Evolutionary conservation across 2,888 invertebrate genomes (phyloP).

Genomic region (Nudaria mundana): DNA sequence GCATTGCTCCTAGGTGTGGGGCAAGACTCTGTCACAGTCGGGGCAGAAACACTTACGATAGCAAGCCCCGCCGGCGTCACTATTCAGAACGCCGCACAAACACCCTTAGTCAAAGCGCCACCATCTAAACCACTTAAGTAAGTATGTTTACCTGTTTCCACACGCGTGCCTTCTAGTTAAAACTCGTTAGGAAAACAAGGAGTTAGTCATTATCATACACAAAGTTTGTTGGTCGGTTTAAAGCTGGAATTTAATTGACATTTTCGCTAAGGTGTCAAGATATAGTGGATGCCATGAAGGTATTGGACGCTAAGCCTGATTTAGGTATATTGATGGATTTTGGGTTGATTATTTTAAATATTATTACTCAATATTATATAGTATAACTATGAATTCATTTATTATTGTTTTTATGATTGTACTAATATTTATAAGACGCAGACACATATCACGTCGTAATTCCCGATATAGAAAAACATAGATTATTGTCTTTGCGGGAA

Average conservation of each 20-base stretch:
- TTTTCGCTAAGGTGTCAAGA: constrained; percentile 10
- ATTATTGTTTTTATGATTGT: too few relatives aligned
- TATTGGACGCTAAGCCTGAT: constrained; percentile 2
- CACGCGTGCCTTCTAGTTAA: constrained; percentile 12
- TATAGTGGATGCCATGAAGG: too few relatives aligned
- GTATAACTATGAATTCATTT: too few relatives aligned
- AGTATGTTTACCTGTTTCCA: constrained; percentile 46
- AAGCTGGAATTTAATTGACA: constrained; percentile 16
- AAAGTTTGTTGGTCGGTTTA: constrained; percentile 23
- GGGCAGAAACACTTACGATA: constrained; percentile 89
- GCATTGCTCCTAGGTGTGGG: constrained; percentile 89
- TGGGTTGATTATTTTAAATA: too few relatives aligned
- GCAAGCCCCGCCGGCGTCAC: constrained; percentile 92
- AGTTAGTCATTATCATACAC: constrained; percentile 23
- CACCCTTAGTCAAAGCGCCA: constrained; percentile 91
- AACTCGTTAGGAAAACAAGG: constrained; percentile 30
- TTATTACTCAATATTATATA: too few relatives aligned
- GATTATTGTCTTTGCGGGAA: too few relatives aligned
- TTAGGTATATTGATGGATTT: too few relatives aligned
- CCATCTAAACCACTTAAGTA: constrained; percentile 92
- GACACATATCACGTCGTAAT: too few relatives aligned
- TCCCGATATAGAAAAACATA: too few relatives aligned
- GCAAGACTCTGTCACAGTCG: constrained; percentile 89
- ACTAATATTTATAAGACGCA: too few relatives aligned
- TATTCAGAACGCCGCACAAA: constrained; percentile 92